Evolutionary conservation across 2,888 invertebrate genomes (phyloP).

Genomic region (Cantharis lateralis): DNA sequence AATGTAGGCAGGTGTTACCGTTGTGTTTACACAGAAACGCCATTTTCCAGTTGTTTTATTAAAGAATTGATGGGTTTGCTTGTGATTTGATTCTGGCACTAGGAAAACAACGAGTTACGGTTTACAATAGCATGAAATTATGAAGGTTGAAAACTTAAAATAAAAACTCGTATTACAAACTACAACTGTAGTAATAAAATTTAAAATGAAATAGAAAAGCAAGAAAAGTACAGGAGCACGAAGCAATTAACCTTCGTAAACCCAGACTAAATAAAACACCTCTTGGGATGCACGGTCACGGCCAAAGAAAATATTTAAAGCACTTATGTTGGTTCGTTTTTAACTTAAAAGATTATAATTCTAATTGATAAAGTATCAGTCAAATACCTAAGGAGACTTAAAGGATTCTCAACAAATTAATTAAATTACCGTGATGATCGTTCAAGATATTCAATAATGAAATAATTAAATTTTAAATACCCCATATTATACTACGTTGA

Average conservation of each 20-base stretch:
- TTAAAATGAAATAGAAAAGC: neutral
- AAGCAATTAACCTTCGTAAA: constrained; percentile 6
- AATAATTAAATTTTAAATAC: neutral
- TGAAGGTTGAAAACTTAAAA: neutral
- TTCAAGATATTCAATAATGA: neutral
- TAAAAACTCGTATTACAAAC: neutral
- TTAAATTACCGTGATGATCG: neutral
- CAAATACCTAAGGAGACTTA: neutral
- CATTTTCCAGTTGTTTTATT: neutral
- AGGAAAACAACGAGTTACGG: neutral
- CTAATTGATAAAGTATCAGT: neutral
- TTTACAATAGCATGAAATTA: neutral
- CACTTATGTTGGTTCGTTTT: neutral
- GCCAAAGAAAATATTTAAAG: constrained; percentile 1
- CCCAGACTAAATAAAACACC: constrained; percentile 23
- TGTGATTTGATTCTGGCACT: neutral
- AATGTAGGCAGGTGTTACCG: neutral
- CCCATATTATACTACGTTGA: neutral
- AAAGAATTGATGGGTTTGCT: neutral
- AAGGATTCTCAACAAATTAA: neutral
- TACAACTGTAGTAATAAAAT: neutral
- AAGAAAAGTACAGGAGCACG: constrained; percentile 6
- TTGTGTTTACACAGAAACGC: neutral
- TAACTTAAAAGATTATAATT: neutral
- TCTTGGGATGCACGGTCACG: constrained; percentile 18